Base-by-base conservation (phyloP, 2,888 invertebrate genomes). In the Pammene aurita region DNA sequence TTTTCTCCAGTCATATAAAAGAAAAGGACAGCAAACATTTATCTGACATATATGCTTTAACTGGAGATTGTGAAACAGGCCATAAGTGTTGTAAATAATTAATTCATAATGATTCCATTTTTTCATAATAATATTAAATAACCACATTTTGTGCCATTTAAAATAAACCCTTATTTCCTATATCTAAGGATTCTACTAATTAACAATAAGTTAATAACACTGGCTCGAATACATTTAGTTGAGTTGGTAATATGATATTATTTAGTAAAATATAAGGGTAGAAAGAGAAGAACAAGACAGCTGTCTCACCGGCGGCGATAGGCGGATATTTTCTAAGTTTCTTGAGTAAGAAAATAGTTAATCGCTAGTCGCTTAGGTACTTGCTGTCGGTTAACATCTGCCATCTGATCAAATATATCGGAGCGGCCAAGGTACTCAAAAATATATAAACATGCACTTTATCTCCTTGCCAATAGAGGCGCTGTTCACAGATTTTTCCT, bases 121-220 rank as follows among this genome's bases (percentile, higher is more conserved):
- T 26, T 50, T 26, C 5, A 18, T 26, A 58, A 41, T 13, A 11
- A 26, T 44, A 58, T 34, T 0, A 35, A 5, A 42, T 14, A 26
- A 26, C 26, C 26, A 58, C 4, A 14, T 42, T 57, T 58, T 58
- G 44, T 58, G 58, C 58, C 4, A 46, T 10, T 58, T 58, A 34
- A 44, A 26, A 58, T 13, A 26, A 50, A 50, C 7, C 2, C 57
- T 18, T 57, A 57, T 13, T 13, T 57, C 41, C 26, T 42, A 57
- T 42, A n/a, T 9, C 5, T 11, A 34, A n/a, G 38, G 34, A 6
- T 16, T 57, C 11, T 50, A 26, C 11, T 4, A 14, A 14, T 9
- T 38, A 38, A 14, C 55, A 38, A 55, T n/a, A n/a, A n/a, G n/a
- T n/a, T n/a, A n/a, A n/a, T 18, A 18, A 50, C 50, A 50, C 50